Base-by-base conservation (phyloP, 2,888 invertebrate genomes). In the Xylophagus ater region DNA sequence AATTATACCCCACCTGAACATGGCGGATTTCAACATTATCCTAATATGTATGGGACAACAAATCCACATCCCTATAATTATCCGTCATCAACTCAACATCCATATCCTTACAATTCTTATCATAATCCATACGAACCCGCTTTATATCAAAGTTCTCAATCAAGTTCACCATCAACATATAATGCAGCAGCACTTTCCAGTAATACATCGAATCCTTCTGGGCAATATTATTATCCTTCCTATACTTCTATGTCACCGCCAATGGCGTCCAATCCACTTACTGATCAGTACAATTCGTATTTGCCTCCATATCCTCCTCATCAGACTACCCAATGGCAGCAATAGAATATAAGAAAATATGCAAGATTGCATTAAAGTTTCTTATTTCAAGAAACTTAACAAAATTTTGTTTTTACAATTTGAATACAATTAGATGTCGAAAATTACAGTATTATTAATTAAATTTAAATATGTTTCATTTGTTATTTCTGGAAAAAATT, bases 71-170 rank as follows among this genome's bases (percentile, higher is more conserved):
- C 39, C 2, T 45, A 43, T 24, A 25, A 26, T 5, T 40, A 39
- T 26, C 34, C 42, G 7, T 41, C 41, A 23, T 26, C 37, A 13
- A 30, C 13, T 8, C 32, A 30, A 23, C 44, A 56, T 41, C 56
- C 56, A 36, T 58, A 58, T 43, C 49, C 54, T 10, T 59, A 59
- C 29, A 52, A 53, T 30, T 51, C 56, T 29, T 56, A 59, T 33
- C 55, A 56, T 37, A 38, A 54, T 8, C 56, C 54, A n/a, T 59
- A 56, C 45, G 56, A 55, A 51, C 49, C 56, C 37, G 56, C 53
- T 34, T 50, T 55, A 23, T 54, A 51, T 42, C 46, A 55, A 20
- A 49, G 52, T 20, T 46, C 49, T 10, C 47, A 49, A 30, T 4
- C 33, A 13, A 23, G 8, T 10, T 7, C 24, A n/a, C 4, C 38